phyloP scores from a whole-genome alignment of 2,888 invertebrate species.

The Macropis europaea region DNA sequence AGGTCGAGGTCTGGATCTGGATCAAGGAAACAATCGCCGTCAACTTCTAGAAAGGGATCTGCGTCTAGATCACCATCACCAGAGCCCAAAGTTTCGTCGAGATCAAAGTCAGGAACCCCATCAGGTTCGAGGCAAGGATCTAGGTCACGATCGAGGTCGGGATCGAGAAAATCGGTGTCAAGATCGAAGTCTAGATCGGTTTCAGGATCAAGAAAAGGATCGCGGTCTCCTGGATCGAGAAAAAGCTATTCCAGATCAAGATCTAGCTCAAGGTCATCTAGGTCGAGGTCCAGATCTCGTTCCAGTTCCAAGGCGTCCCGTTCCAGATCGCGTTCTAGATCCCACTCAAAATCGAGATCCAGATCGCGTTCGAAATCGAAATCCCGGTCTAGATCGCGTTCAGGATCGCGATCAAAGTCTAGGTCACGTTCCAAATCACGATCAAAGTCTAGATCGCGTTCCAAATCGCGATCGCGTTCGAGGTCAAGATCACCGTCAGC shows the following conservation, averaged over 20 bases:
- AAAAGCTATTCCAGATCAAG: slow-evolving; percentile 61
- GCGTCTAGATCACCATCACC: slow-evolving; percentile 64
- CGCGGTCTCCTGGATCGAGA: slow-evolving; percentile 60
- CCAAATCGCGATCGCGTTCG: slow-evolving; percentile 61
- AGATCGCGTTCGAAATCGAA: slow-evolving; percentile 58
- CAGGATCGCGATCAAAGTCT: slow-evolving; percentile 62
- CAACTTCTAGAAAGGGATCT: slow-evolving; percentile 56
- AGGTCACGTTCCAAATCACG: slow-evolving; percentile 56
- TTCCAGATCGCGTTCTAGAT: slow-evolving; percentile 63
- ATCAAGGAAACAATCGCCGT: slow-evolving; percentile 49
- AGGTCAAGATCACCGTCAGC: slow-evolving; percentile 67
- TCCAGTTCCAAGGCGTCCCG: slow-evolving; percentile 77
- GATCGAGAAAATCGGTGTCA: too few relatives aligned
- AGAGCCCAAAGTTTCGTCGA: slow-evolving; percentile 21
- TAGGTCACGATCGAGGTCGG: slow-evolving; percentile 55
- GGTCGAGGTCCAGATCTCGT: slow-evolving; percentile 68
- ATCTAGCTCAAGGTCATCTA: slow-evolving; percentile 56
- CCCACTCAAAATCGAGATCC: slow-evolving; percentile 48
- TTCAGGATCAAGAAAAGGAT: slow-evolving; percentile 49
- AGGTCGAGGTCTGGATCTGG: slow-evolving; percentile 62
- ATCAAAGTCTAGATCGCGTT: slow-evolving; percentile 68
- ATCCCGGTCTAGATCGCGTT: slow-evolving; percentile 46
- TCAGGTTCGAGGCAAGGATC: slow-evolving; percentile 33
- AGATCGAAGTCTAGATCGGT: slow-evolving; percentile 51
- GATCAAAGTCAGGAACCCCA: slow-evolving; percentile 31